A percentile compares a stretch with the other conserved stretches of the same genome.
These are phyloP conservation scores for Euspilapteryx auroguttella DNA, from an alignment of 2,888 invertebrate genomes.

Conservation along the genomic window DNA sequence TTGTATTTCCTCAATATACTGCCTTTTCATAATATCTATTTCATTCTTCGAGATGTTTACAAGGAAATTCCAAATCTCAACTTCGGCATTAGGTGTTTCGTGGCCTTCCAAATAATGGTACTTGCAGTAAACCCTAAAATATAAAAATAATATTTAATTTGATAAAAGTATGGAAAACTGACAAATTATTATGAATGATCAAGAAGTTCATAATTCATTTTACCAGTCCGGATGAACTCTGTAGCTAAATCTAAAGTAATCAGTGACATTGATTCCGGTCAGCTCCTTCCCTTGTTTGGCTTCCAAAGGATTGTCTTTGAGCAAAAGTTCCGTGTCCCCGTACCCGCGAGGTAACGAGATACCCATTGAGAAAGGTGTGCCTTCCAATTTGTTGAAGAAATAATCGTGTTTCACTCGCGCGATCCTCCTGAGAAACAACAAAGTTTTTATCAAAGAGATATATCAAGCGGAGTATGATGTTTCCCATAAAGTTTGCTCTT, in stretches of 20 bases:
- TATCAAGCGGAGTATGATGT: too few species aligned
- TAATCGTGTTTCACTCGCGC: slow-evolving; percentile 80
- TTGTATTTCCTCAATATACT: slow-evolving; percentile 27
- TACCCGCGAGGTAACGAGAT: slow-evolving; percentile 81
- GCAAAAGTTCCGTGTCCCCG: slow-evolving; percentile 74
- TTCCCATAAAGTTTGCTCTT: too few species aligned
- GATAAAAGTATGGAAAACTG: not conserved
- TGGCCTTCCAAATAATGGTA: slow-evolving; percentile 82
- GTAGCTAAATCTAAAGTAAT: slow-evolving; percentile 76
- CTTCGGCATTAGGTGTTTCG: slow-evolving; percentile 72
- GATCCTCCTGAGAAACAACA: slow-evolving; percentile 56
- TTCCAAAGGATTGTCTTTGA: slow-evolving; percentile 76
- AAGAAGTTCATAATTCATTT: slow-evolving; percentile 8
- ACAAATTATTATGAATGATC: slow-evolving; percentile 1
- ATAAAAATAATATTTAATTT: slow-evolving; percentile 1
- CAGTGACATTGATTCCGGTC: slow-evolving; percentile 69
- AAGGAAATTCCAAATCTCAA: slow-evolving; percentile 75
- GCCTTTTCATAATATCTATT: slow-evolving; percentile 38
- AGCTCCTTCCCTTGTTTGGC: slow-evolving; percentile 67
- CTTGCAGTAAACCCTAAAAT: slow-evolving; percentile 78
- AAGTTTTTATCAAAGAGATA: not conserved
- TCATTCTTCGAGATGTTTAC: slow-evolving; percentile 60
- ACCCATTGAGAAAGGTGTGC: slow-evolving; percentile 86
- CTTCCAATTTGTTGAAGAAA: slow-evolving; percentile 78
- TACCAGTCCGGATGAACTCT: slow-evolving; percentile 86